phyloP scores from a whole-genome alignment of 1,140 invertebrate species.

The Whitmania pigra region DNA sequence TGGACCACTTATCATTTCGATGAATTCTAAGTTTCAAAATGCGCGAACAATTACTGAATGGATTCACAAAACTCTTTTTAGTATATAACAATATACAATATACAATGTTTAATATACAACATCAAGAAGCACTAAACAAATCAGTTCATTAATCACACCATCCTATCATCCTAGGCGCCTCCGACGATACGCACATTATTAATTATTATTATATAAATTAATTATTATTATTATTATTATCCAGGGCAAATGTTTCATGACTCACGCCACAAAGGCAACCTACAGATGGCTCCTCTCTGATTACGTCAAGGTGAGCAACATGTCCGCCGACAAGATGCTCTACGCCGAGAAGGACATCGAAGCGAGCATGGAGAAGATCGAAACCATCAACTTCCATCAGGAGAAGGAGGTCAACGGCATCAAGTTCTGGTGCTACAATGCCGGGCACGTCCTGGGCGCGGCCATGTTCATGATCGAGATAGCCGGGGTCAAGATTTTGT shows the following conservation, averaged over 20 bases:
- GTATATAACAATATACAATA: too few relatives aligned
- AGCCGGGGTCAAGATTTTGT: slow-evolving; percentile 86
- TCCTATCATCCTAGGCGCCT: too few relatives aligned
- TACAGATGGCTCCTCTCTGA: slow-evolving; percentile 96
- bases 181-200: too few relatives aligned
- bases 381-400: slow-evolving; percentile 95
- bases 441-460: slow-evolving; percentile 90
- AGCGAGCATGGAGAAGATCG: slow-evolving; percentile 94
- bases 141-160: too few relatives aligned
- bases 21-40: too few relatives aligned
- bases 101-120: too few relatives aligned
- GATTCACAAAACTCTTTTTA: too few relatives aligned
- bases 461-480: slow-evolving; percentile 99
- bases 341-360: slow-evolving; percentile 95
- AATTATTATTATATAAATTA: too few relatives aligned
- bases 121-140: too few relatives aligned
- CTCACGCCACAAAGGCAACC: slow-evolving; percentile 98
- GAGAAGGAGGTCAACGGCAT: slow-evolving; percentile 91
- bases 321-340: slow-evolving; percentile 90
- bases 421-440: slow-evolving; percentile 93
- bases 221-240: neutral
- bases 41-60: too few relatives aligned
- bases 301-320: slow-evolving; percentile 98
- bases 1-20: too few relatives aligned
- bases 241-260: slow-evolving; percentile 90